A percentile compares a stretch with the other conserved stretches of the same genome.
Conservation (phyloP, 2,113 vertebrate species). For the Calonectris borealis region DNA sequence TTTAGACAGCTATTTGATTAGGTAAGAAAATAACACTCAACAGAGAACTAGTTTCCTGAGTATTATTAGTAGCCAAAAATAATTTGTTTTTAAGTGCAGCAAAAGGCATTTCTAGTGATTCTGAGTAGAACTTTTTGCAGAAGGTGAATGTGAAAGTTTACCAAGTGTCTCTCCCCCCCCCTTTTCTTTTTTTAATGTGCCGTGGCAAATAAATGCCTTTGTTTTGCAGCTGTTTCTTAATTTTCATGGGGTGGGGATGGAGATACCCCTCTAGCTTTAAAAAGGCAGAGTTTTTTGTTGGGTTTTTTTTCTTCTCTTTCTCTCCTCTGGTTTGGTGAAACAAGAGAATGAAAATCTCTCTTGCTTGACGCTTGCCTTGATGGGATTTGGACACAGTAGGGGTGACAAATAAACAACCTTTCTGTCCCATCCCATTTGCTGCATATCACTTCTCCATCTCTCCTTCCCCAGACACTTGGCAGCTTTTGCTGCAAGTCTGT, state of each 20-base stretch:
- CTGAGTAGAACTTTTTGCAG: neutral
- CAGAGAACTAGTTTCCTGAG: neutral
- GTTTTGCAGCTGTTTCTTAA: neutral
- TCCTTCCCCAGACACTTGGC: neutral
- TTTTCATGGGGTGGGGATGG: neutral
- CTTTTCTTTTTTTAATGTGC: neutral
- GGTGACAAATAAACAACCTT: neutral
- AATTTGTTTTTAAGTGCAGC: neutral
- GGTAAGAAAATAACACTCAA: neutral
- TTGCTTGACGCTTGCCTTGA: neutral
- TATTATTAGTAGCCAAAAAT: neutral
- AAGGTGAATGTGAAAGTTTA: neutral
- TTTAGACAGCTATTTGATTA: neutral
- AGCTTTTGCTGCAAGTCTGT: neutral
- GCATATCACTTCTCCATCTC: neutral
- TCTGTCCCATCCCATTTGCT: neutral
- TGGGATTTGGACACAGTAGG: neutral
- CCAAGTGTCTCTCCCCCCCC: rapidly evolving
- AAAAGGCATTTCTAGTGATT: neutral
- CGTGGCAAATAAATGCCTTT: neutral
- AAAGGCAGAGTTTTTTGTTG: neutral
- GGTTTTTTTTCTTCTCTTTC: rapidly evolving
- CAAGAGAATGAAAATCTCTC: neutral
- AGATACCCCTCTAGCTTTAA: neutral
- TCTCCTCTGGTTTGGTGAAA: neutral